A percentile compares a stretch with the other conserved stretches of the same genome.
These are phyloP conservation scores for Macquaria australasica DNA, from an alignment of 2,113 vertebrate genomes.

Conservation along the genomic window DNA sequence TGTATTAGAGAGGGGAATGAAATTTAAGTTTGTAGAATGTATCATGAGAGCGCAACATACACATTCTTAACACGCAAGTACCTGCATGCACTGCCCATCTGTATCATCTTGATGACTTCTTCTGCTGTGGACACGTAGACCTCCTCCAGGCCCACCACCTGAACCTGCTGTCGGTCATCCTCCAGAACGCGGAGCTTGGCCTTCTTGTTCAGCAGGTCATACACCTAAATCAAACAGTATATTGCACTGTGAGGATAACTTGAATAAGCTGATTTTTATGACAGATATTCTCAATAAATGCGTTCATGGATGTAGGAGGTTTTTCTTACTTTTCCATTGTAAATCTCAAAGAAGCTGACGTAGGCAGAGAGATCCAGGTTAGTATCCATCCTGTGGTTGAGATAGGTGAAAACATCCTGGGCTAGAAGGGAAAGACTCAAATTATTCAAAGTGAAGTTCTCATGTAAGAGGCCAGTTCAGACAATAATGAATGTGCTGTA, in stretches of 20 bases:
- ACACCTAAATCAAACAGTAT: conserved; percentile 84
- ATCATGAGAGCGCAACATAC: neutral
- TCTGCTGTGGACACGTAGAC: conserved; percentile 86
- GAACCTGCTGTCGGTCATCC: conserved; percentile 95
- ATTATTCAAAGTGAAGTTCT: neutral
- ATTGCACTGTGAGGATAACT: neutral
- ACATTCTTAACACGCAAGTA: conserved; percentile 61
- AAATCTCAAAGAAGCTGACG: conserved; percentile 98
- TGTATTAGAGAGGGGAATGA: neutral
- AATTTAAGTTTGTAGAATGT: neutral
- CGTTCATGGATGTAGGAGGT: neutral
- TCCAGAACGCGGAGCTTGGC: conserved; percentile 94
- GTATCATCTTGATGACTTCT: conserved; percentile 93
- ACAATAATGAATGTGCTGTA: neutral
- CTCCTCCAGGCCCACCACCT: conserved; percentile 95
- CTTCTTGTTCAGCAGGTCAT: conserved; percentile 97
- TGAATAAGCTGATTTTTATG: neutral
- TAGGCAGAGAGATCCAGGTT: conserved; percentile 87
- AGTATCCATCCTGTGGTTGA: conserved; percentile 87
- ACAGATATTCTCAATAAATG: neutral
- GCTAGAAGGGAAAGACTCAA: conserved; percentile 80
- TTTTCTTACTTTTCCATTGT: conserved; percentile 93
- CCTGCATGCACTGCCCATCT: conserved; percentile 93
- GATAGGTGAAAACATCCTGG: conserved; percentile 92
- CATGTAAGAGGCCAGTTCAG: neutral